These are phyloP conservation scores for Dryobota labecula DNA, from an alignment of 2,888 invertebrate species.

Conservation along the genomic window DNA sequence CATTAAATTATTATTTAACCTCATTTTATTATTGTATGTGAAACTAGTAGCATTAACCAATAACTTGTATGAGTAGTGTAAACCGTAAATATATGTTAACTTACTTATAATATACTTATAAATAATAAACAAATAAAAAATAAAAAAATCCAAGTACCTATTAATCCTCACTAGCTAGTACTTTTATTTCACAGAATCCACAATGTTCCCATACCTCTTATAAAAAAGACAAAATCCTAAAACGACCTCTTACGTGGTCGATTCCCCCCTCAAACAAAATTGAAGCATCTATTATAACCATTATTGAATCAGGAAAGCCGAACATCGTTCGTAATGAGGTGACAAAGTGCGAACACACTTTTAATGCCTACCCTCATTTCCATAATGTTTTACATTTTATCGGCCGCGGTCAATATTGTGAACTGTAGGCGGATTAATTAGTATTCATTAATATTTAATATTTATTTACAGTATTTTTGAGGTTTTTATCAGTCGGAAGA, in stretches of 20 bases:
- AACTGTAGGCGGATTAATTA: conserved; percentile 28
- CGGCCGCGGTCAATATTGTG: conserved; percentile 37
- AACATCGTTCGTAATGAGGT: conserved; percentile 46
- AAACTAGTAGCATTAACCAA: no score
- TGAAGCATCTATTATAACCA: conserved; percentile 20
- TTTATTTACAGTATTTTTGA: neutral
- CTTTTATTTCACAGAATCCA: neutral
- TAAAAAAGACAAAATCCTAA: neutral
- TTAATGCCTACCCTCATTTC: conserved; percentile 47
- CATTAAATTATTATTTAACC: no score
- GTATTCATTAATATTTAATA: conserved; percentile 22
- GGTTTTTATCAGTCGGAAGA: neutral
- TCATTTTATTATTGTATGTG: no score
- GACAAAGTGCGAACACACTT: conserved; percentile 55
- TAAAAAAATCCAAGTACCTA: no score
- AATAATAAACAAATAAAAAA: no score
- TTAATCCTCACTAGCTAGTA: no score
- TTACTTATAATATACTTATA: no score
- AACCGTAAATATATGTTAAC: no score
- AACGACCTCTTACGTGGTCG: no score
- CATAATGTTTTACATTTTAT: conserved; percentile 54
- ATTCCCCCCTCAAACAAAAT: conserved; percentile 6
- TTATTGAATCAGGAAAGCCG: conserved; percentile 50
- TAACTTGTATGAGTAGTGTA: no score
- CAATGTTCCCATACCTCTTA: neutral